Evolutionary conservation across 2,797 vertebrate genomes (phyloP).

Genomic region (Aselliscus stoliczkanus): DNA sequence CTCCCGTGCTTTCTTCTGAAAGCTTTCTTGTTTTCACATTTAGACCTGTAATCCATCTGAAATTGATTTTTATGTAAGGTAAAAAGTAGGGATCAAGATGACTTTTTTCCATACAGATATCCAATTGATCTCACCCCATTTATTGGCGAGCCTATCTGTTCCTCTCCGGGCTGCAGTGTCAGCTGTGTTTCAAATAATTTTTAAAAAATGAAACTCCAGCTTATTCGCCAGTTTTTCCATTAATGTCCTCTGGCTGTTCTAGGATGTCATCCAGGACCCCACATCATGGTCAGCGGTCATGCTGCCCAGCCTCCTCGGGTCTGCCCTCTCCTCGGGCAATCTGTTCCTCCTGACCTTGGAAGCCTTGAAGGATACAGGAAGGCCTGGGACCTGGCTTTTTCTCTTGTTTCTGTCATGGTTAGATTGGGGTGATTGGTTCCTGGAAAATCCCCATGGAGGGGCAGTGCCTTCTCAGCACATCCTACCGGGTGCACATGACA

Average conservation of each 20-base stretch:
- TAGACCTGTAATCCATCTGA: background rate
- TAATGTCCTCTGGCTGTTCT: fast-evolving
- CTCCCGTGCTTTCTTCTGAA: background rate
- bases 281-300: fast-evolving
- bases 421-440: fast-evolving
- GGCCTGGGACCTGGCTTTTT: fast-evolving
- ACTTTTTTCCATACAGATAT: background rate
- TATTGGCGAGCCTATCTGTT: background rate
- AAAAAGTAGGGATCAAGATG: background rate
- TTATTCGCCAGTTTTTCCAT: background rate
- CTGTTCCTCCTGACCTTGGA: fast-evolving
- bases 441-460: fast-evolving
- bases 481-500: fast-evolving
- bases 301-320: fast-evolving
- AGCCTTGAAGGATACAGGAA: fast-evolving
- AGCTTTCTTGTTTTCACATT: background rate
- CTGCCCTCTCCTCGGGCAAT: fast-evolving
- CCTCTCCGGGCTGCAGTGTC: background rate
- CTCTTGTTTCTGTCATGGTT: fast-evolving
- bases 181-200: background rate
- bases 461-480: fast-evolving
- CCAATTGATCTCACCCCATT: background rate
- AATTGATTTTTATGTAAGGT: background rate
- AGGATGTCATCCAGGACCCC: background rate
- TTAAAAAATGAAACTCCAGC: background rate